Base-by-base conservation (phyloP, 2,113 vertebrate species). In the Tragelaphus scriptus region DNA sequence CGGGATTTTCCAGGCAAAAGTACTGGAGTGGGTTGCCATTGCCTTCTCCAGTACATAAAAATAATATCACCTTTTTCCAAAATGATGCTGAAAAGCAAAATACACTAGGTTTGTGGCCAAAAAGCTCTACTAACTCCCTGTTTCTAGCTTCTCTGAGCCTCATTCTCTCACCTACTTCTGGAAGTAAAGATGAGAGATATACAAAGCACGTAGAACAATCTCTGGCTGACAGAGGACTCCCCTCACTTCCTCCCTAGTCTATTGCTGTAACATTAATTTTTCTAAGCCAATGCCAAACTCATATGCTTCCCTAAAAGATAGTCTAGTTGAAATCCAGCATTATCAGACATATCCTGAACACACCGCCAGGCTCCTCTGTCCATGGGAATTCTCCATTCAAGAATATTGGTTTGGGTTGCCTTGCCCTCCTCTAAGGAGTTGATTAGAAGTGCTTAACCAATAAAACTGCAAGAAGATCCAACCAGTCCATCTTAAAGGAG, bases 191-290 rank as follows among this genome's bases (percentile, higher is more conserved):
- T 58, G 15, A 93, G 32, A 40, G 47, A 30, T 6, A 30, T 6
- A 2, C 8, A 61, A 44, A 53, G 1, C 2, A 6, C 4, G 1
- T 14, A 3, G 7, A 8, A 40, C 3, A 3, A 71, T 8, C 10
- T 5, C n/a, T 40, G 47, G 63, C 9, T 19, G 56, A 30, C 8
- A 11, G 4, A 25, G 21, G 3, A 1, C 51, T 14, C 6, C 12
- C 81, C 12, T 36, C 36, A 40, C 9, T 40, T 80, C 15, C 9
- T 21, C 21, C 58, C 21, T 11, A 12, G 5, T 30, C 6, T 75
- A 11, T 15, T 51, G n/a, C 21, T 44, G 30, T 49, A 19, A 26
- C 10, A 5, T 71, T 77, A 36, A 55, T 5, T 40, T n/a, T 81
- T 55, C 71, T 63, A 63, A 75, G 36, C 5, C 47, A 16, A 55